Conservation (phyloP, 2,113 vertebrate genomes). For the Microtus oregoni region DNA sequence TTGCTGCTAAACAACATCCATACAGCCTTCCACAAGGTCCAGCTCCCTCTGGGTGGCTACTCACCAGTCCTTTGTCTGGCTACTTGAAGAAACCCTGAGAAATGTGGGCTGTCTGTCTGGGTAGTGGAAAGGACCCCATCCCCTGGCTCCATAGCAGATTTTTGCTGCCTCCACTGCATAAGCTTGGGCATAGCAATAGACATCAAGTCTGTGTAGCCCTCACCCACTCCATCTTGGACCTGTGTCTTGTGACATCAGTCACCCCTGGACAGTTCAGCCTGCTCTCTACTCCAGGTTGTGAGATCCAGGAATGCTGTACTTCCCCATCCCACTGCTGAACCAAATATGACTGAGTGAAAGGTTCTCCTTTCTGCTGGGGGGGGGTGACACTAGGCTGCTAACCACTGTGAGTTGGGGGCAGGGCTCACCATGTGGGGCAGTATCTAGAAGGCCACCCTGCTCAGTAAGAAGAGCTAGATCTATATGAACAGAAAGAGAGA, state of each 20-base stretch:
- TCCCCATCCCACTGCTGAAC: accelerated
- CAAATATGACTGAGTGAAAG: not conserved
- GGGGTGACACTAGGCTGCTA: not conserved
- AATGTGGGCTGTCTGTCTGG: no score
- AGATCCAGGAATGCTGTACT: no score
- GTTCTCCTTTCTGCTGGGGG: not conserved
- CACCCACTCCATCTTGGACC: not conserved
- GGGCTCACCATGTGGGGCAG: not conserved
- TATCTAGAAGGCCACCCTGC: not conserved
- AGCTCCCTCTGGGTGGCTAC: not conserved
- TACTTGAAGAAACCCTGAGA: not conserved
- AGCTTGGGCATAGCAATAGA: not conserved
- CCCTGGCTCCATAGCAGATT: not conserved
- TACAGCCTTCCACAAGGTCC: not conserved
- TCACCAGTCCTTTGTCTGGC: not conserved
- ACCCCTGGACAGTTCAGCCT: no score
- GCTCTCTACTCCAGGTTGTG: not conserved
- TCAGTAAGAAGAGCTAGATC: not conserved
- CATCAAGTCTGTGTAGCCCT: not conserved
- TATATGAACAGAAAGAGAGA: not conserved
- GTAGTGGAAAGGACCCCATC: not conserved
- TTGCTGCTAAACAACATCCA: not conserved
- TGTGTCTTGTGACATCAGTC: not conserved
- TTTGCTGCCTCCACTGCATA: not conserved
- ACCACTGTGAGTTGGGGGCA: not conserved